phyloP scores from a whole-genome alignment of 1,140 invertebrate genomes.

The Leptinotarsa lineolata region DNA sequence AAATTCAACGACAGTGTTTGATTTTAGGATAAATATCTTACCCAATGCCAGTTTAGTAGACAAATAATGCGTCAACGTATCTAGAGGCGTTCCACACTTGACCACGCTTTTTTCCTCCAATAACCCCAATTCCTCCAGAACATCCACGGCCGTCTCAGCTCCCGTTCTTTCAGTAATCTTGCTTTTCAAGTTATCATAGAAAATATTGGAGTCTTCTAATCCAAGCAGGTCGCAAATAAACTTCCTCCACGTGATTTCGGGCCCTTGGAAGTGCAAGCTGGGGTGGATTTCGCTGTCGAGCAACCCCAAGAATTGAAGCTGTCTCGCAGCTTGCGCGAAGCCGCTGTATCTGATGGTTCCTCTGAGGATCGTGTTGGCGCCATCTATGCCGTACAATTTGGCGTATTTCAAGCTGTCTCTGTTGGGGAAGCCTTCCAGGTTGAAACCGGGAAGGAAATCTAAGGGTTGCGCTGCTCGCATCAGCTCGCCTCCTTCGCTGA shows the following conservation, averaged over 20 bases:
- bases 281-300: slow-evolving; percentile 87
- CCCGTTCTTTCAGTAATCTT: slow-evolving; percentile 78
- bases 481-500: slow-evolving; percentile 85
- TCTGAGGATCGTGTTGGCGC: slow-evolving; percentile 85
- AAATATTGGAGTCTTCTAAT: slow-evolving; percentile 82
- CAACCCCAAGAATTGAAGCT: slow-evolving; percentile 84
- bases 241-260: slow-evolving; percentile 94
- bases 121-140: slow-evolving; percentile 85
- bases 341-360: slow-evolving; percentile 66
- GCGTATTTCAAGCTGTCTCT: slow-evolving; percentile 91
- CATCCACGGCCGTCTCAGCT: slow-evolving; percentile 66
- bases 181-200: slow-evolving; percentile 90
- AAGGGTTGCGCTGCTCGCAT: slow-evolving; percentile 78
- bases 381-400: slow-evolving; percentile 82
- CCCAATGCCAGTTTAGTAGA: slow-evolving; percentile 82
- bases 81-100: slow-evolving; percentile 86
- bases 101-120: slow-evolving; percentile 81
- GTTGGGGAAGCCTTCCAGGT: slow-evolving; percentile 95
- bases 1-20: slow-evolving; percentile 65
- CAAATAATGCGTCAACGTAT: slow-evolving; percentile 91
- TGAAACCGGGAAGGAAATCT: slow-evolving; percentile 94
- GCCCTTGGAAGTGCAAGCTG: slow-evolving; percentile 89
- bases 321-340: slow-evolving; percentile 85
- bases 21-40: slow-evolving; percentile 53
- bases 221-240: slow-evolving; percentile 87